Conservation (phyloP, 1,140 invertebrate genomes). For the Coptotermes formosanus region DNA sequence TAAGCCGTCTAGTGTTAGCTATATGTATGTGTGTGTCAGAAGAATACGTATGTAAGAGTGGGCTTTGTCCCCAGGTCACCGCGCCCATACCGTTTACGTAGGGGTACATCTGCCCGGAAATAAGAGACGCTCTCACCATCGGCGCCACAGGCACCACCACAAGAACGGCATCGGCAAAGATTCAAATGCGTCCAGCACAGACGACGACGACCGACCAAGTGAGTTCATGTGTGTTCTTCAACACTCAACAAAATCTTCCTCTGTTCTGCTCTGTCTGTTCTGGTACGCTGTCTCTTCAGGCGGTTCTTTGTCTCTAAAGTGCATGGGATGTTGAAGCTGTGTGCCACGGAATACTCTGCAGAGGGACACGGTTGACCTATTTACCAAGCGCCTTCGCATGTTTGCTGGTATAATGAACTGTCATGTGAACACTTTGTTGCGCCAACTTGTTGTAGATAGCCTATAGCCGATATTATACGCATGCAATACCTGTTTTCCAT, state of each 20-base stretch:
- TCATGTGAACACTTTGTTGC: not conserved
- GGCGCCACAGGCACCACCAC: slow-evolving; percentile 70
- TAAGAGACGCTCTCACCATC: slow-evolving; percentile 55
- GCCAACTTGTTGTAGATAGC: not conserved
- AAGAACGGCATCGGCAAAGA: slow-evolving; percentile 48
- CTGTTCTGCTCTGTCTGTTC: not conserved
- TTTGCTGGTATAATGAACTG: not conserved
- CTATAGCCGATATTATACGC: not conserved
- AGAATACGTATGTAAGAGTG: not conserved
- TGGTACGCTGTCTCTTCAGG: not conserved
- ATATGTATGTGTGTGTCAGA: no score
- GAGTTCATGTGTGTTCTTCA: slow-evolving; percentile 35
- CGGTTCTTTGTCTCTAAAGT: not conserved
- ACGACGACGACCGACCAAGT: slow-evolving; percentile 64
- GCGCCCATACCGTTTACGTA: slow-evolving; percentile 84
- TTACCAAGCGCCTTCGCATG: not conserved
- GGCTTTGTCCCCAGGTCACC: slow-evolving; percentile 67
- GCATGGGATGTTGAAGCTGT: not conserved
- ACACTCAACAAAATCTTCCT: not conserved
- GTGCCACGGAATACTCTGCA: no score
- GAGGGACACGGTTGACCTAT: not conserved
- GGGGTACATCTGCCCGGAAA: slow-evolving; percentile 79
- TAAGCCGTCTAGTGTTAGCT: no score
- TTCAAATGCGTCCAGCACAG: slow-evolving; percentile 44
- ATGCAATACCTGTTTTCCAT: not conserved